These are phyloP conservation scores for Odocoileus virginianus DNA, from an alignment of 2,113 vertebrate genomes.

Conservation along the genomic window DNA sequence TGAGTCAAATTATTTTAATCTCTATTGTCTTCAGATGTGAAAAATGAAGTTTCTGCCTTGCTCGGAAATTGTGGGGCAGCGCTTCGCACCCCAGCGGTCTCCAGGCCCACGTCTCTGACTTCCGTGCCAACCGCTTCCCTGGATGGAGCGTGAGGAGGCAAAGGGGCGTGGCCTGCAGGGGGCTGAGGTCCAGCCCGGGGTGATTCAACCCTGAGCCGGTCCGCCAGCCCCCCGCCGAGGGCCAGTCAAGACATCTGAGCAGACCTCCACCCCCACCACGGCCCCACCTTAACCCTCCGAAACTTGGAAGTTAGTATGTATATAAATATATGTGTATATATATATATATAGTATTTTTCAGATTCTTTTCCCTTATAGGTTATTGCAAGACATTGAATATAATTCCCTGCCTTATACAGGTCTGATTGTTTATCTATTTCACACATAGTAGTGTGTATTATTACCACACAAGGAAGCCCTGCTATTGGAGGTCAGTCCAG, in stretches of 20 bases:
- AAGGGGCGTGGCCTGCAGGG: not conserved
- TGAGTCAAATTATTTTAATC: not conserved
- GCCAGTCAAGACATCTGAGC: not conserved
- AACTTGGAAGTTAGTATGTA: not conserved
- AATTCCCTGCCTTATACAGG: no score
- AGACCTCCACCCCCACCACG: fast-evolving
- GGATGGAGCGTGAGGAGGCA: fast-evolving
- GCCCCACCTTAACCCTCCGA: not conserved
- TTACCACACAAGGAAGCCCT: fast-evolving
- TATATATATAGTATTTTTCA: no score
- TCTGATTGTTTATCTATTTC: no score
- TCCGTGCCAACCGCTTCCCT: fast-evolving
- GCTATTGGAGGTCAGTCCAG: fast-evolving
- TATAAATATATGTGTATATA: no score
- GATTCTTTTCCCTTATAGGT: no score
- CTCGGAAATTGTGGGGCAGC: fast-evolving
- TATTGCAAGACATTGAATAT: no score
- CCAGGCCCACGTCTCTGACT: not conserved
- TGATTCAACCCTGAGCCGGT: fast-evolving
- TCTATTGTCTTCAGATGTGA: not conserved
- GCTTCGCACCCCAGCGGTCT: fast-evolving
- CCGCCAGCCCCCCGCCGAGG: fast-evolving
- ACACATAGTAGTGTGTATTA: not conserved
- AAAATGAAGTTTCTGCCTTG: not conserved
- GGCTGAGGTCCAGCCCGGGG: fast-evolving